Conservation (phyloP, 2,888 invertebrate species). For the Ectropis crepuscularia region DNA sequence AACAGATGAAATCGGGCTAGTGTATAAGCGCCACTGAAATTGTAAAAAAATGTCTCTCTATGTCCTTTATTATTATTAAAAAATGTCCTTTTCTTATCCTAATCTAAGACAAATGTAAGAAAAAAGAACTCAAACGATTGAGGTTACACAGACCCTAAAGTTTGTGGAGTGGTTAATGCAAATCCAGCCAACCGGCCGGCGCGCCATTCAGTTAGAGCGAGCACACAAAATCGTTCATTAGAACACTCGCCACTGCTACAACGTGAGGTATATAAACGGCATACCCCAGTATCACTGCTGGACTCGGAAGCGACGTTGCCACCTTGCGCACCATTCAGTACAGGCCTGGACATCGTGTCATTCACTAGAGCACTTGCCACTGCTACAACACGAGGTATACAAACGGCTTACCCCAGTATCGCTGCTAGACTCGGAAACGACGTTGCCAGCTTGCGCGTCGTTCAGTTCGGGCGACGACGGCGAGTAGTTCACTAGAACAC, state of each 20-base stretch:
- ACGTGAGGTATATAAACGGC: too few species aligned
- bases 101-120: too few species aligned
- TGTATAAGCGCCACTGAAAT: too few species aligned
- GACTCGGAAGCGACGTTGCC: neutral
- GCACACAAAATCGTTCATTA: conserved; percentile 8
- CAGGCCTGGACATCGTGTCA: conserved; percentile 10
- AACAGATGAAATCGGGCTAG: too few species aligned
- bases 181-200: conserved; percentile 2
- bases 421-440: conserved; percentile 73
- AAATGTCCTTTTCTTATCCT: too few species aligned
- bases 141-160: too few species aligned
- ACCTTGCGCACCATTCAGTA: conserved; percentile 25
- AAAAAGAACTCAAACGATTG: too few species aligned
- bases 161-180: too few species aligned
- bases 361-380: neutral
- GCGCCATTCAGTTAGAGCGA: conserved; percentile 7
- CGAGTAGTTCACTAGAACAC: conserved; percentile 13
- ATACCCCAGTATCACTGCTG: conserved; percentile 49
- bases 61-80: too few species aligned
- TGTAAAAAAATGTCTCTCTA: too few species aligned
- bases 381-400: too few species aligned
- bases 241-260: too few species aligned
- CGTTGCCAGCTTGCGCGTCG: conserved; percentile 38
- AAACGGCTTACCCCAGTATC: conserved; percentile 67
- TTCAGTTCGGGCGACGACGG: conserved; percentile 33